These are phyloP conservation scores for Drosophila lacertosa DNA, from an alignment of 1,140 invertebrate genomes.

Conservation along the genomic window DNA sequence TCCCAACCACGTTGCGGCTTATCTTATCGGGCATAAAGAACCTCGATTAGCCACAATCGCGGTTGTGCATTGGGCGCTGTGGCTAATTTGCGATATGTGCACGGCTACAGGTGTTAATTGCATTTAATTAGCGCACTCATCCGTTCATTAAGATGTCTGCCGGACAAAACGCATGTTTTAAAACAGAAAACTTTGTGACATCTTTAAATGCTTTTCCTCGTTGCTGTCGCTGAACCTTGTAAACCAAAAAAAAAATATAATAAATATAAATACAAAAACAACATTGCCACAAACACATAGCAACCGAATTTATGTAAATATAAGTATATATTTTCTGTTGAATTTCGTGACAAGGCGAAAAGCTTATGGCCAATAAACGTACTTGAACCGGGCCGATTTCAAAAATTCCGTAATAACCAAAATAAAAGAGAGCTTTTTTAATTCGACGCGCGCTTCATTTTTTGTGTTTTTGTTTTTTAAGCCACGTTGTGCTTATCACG, in stretches of 20 bases:
- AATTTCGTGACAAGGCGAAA: constrained; percentile 36
- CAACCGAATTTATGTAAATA: constrained; percentile 52
- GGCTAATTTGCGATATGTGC: constrained; percentile 14
- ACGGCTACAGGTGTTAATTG: constrained; percentile 31
- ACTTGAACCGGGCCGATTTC: constrained; percentile 63
- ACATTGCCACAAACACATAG: background rate
- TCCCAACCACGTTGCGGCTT: constrained; percentile 51
- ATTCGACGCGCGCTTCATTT: background rate
- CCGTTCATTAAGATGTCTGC: constrained; percentile 44
- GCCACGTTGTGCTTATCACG: constrained; percentile 60
- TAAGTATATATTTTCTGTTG: constrained; percentile 36
- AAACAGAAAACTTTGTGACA: background rate
- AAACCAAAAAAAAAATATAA: constrained; percentile 1
- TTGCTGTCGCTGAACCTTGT: constrained; percentile 24
- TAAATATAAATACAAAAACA: background rate
- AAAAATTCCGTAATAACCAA: constrained; percentile 31
- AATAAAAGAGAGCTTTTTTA: constrained; percentile 1
- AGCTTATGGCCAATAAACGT: constrained; percentile 64
- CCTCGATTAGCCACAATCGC: constrained; percentile 40
- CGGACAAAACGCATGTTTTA: no score
- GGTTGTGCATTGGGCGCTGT: constrained; percentile 5
- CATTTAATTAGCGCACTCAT: constrained; percentile 34
- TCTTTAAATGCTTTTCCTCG: constrained; percentile 37
- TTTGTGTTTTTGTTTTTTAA: no score
- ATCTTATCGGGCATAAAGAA: constrained; percentile 53